Percentiles rank a stretch among this genome's conserved stretches.
Evolutionary conservation across 2,888 invertebrate genomes (phyloP).

Genomic region (Drosophila prostipennis): DNA sequence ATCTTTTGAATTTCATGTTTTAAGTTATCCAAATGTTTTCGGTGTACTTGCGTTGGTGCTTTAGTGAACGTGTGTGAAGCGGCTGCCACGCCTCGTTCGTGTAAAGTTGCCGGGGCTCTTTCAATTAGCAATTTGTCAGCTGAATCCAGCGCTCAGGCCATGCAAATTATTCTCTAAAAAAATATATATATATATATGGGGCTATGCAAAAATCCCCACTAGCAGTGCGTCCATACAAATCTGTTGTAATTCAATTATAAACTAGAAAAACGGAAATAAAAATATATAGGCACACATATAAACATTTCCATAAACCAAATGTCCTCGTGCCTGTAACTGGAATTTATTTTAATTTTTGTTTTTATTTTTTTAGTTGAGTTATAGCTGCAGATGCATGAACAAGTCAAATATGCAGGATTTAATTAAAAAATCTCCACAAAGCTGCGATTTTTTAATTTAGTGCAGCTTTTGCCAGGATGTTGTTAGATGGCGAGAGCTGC

Average conservation of each 20-base stretch:
- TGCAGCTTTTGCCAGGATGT: not conserved
- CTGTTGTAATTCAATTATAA: conserved; percentile 64
- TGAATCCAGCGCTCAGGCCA: conserved; percentile 48
- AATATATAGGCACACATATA: conserved; percentile 31
- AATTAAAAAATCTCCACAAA: conserved; percentile 53
- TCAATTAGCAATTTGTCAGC: conserved; percentile 78
- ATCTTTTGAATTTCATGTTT: no score
- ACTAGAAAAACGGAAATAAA: conserved; percentile 46
- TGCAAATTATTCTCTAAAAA: conserved; percentile 59
- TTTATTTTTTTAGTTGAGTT: conserved; percentile 26
- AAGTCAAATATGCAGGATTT: conserved; percentile 49
- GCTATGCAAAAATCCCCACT: conserved; percentile 17
- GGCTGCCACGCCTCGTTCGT: conserved; percentile 36
- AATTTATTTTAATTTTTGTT: conserved; percentile 27
- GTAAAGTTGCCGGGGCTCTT: conserved; percentile 53
- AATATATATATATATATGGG: conserved; percentile 8
- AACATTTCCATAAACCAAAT: conserved; percentile 46
- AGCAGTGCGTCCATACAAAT: conserved; percentile 38
- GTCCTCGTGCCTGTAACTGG: conserved; percentile 8
- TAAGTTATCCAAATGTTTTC: no score
- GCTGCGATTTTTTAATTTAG: conserved; percentile 29
- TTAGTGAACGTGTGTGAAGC: conserved; percentile 10
- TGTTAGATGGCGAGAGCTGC: not conserved
- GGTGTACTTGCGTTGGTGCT: conserved; percentile 5
- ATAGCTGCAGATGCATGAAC: conserved; percentile 26